Base-by-base conservation (phyloP, 2,888 invertebrate genomes). In the Leistus spinibarbis region DNA sequence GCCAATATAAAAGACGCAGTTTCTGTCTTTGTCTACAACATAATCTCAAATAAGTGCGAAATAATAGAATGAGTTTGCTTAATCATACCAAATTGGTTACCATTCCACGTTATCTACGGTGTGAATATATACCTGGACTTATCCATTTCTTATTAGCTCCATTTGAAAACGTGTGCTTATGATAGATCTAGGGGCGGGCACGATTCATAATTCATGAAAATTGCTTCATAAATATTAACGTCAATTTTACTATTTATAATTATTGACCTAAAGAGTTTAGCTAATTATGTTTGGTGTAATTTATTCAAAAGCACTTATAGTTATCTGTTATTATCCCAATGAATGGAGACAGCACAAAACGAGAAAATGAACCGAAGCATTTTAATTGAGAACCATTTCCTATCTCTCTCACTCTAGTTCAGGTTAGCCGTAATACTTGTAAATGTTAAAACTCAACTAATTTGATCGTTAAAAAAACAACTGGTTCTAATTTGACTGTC, bases 301-400 rank as follows among this genome's bases (percentile, higher is more conserved):
- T 23, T 71, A 71, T 71, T 71, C 71, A 71, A 64, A 54, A 54
- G 54, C 70, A 70, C 63, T 70, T 63, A 40, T 40, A 53, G 71
- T 71, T 64, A 71, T 71, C 64, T 64, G 71, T 71, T 71, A 71
- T 71, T 64, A 64, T 64, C 71, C 63, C 64, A 71, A 54, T 53
- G 64, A 71, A 64, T 70, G 20, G 23, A 57, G 53, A 70, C 70
- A 40, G 40, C 40, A 40, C 40, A 40, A 3, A 40, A 40, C 40
- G 13, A 40, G 5, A 40, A 40, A 40, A 5, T 57, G 60, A 69
- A 69, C 69, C 20, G 69, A 19, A 57, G 40, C 7, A 60, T 69
- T 69, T 69, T 69, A 69, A 69, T 69, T 69, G 69, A 69, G 60
- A 69, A 69, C 69, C 24, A n/a, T 69, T 69, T 69, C 40, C 60